Conservation (phyloP, 2,797 vertebrate genomes). For the Microhierax caerulescens region DNA sequence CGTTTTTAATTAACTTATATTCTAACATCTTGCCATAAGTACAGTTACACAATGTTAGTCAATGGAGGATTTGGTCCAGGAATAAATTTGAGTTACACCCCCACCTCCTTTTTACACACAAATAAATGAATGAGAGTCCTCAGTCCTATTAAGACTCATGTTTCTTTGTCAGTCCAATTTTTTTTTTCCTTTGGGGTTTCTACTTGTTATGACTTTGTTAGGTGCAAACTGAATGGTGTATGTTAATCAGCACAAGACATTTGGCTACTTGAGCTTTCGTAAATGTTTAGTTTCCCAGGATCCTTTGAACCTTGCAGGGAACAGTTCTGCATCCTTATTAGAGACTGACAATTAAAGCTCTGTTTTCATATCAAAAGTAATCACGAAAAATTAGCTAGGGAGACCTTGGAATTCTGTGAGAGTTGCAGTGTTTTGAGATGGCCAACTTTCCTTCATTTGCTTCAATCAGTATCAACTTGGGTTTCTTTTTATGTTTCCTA, state of each 20-base stretch:
- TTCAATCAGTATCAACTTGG: conserved; percentile 60
- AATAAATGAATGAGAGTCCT: conserved; percentile 40
- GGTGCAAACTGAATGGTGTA: conserved; percentile 5
- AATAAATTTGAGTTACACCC: background rate
- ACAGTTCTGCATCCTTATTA: conserved; percentile 62
- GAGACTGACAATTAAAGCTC: conserved; percentile 63
- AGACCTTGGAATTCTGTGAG: conserved; percentile 51
- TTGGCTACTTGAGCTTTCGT: background rate
- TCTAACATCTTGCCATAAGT: background rate
- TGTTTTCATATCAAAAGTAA: conserved; percentile 62
- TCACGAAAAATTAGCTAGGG: conserved; percentile 44
- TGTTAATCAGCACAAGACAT: conserved; percentile 31
- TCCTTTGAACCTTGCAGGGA: conserved; percentile 40
- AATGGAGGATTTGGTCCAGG: background rate
- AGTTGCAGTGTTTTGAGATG: conserved; percentile 17
- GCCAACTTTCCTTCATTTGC: conserved; percentile 64
- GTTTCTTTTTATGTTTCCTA: conserved; percentile 49
- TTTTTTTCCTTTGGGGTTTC: background rate
- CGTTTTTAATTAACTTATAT: background rate
- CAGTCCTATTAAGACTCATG: conserved; percentile 26
- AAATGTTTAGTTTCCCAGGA: conserved; percentile 46
- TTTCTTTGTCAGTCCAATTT: background rate
- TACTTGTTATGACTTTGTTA: conserved; percentile 35
- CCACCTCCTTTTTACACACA: background rate
- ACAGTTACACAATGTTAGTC: background rate